A percentile compares a stretch with the other conserved stretches of the same genome.
phyloP scores from a whole-genome alignment of 2,797 vertebrate genomes.

The Phaenicophaeus curvirostris region DNA sequence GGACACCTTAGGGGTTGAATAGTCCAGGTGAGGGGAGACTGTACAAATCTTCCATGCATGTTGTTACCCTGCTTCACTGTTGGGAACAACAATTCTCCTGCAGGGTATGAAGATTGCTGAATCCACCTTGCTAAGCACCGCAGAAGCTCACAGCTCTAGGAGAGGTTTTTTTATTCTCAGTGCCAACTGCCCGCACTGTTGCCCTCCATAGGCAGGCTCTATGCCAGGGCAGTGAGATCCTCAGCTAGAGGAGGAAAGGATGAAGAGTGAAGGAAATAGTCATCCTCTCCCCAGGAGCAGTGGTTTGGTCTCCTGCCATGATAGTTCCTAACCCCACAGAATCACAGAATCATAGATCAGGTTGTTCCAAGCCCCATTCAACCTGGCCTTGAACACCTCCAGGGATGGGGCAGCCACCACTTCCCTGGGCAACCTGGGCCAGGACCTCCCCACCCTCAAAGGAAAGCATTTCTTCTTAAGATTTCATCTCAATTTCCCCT shows the following conservation, averaged over 20 bases:
- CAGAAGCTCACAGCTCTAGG: background rate
- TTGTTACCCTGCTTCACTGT: background rate
- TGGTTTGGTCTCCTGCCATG: accelerated
- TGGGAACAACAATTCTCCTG: background rate
- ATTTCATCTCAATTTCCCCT: too few relatives aligned
- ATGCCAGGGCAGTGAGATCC: background rate
- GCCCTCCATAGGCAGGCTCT: background rate
- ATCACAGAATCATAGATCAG: too few relatives aligned
- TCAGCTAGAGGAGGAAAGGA: background rate
- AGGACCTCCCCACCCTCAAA: too few relatives aligned
- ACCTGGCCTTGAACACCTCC: too few relatives aligned
- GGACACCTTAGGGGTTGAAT: background rate
- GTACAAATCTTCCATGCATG: background rate
- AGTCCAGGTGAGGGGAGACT: background rate
- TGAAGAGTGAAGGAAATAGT: background rate
- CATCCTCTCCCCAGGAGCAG: background rate
- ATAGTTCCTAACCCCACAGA: background rate
- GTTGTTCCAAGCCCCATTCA: too few relatives aligned
- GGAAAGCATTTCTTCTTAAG: too few relatives aligned
- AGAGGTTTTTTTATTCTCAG: background rate
- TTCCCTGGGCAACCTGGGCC: too few relatives aligned
- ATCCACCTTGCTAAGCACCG: background rate
- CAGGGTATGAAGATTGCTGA: background rate
- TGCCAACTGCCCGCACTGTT: too few relatives aligned
- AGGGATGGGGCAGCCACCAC: too few relatives aligned